Base-by-base conservation (phyloP, 2,113 vertebrate species). In the Atlantisia rogersi region DNA sequence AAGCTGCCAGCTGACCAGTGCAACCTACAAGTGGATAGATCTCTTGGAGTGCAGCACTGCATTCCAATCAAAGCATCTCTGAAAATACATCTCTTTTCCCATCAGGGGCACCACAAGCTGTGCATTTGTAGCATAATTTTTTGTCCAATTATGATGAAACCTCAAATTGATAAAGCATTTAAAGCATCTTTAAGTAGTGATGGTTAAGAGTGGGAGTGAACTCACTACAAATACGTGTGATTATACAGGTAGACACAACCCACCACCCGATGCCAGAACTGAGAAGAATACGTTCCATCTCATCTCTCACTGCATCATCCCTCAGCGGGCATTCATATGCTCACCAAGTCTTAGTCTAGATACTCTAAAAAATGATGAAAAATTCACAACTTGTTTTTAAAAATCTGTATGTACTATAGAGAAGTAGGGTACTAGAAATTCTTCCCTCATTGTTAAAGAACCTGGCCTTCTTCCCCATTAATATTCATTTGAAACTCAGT, bases 401-500 rank as follows among this genome's bases (percentile, higher is more conserved):
- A 95, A 92, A 64, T 32, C 58, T 44, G 25, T 40, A 48, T 0
- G 0, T 62, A 26, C 20, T 31, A 6, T 28, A 71, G 14, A 50
- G 69, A 85, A 64, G 31, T 12, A 79, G 7, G 12, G 42, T 86
- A 70, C 32, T 71, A 64, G 46, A 81, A 88, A 90, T 37, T 69
- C 53, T 73, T 79, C 53, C 32, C 65, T 80, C 53, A 21, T 40
- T 84, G 60, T 40, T 92, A 55, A 80, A 92, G 59, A 78, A 83
- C 11, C 6, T 40, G 40, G 39, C 44, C 53, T 79, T 71, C 39
- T 56, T 74, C 44, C 0, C 48, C n/a, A 91, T 91, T 79, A 94
- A 89, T 90, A 94, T 86, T 94, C 83, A 90, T 84, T 37, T 76
- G 26, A 64, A 83, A 86, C 21, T 52, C 29, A 46, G 62, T 75